Base-by-base conservation (phyloP, 2,888 invertebrate species). In the Polyploca ridens region DNA sequence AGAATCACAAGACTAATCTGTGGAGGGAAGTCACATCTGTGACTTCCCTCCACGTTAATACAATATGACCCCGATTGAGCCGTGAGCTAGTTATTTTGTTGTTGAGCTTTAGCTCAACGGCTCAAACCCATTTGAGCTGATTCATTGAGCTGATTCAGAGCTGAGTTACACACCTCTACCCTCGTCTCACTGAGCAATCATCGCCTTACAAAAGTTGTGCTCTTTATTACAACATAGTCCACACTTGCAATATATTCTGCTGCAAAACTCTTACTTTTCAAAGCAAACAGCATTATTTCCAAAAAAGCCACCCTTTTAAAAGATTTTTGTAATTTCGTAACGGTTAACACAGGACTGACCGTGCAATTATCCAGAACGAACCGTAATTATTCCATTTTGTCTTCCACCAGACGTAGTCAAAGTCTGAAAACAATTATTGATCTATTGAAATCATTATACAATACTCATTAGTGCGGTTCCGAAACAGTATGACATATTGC, bases 391-490 rank as follows among this genome's bases (percentile, higher is more conserved):
- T 68, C 66, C 66, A 75, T 79, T 80, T 74, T 70, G 66, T 68
- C 62, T 70, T 72, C 71, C 68, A 69, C 67, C 69, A 67, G 54
- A 54, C 19, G n/a, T 8, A 54, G 19, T 54, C 54, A 19, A 19
- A 5, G 70, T 70, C 62, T 72, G 67, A 63, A 71, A 71, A 71
- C 59, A 69, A 65, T 74, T 76, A 78, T 75, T 78, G 62, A 68
- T 54, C 62, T 63, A 64, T 68, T 66, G 64, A 71, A 69, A 70
- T 78, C 68, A 71, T 77, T 76, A 81, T 76, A 83, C 78, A 81
- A 85, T 69, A 65, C 78, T 83, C 77, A 80, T 86, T 87, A 81
- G 72, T 85, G 89, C 67, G 91, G 91, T 89, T 74, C 84, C 82
- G 79, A 87, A 86, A 81, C 90, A 86, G 89, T 89, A 78, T 72